Percentiles rank a stretch among this genome's conserved stretches.
Evolutionary conservation across 2,113 vertebrate species (phyloP).

Genomic region (Lophura nycthemera): DNA sequence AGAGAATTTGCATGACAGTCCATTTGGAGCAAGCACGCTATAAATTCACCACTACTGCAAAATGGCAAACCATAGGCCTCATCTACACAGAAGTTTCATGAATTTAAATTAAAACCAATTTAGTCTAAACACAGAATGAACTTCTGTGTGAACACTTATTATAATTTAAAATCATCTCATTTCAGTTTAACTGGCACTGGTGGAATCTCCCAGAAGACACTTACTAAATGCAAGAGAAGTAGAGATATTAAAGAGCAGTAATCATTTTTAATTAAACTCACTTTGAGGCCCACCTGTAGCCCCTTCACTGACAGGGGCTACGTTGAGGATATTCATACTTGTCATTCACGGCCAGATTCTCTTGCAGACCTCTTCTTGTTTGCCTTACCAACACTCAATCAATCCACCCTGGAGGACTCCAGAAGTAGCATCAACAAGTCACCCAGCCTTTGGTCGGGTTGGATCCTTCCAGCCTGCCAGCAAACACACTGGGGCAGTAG

Average conservation of each 20-base stretch:
- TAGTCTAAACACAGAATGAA: slow-evolving; percentile 41
- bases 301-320: neutral
- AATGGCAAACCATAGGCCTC: slow-evolving; percentile 20
- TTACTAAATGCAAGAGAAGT: neutral
- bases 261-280: neutral
- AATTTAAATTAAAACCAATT: slow-evolving; percentile 57
- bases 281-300: neutral
- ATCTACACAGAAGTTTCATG: slow-evolving; percentile 13
- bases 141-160: neutral
- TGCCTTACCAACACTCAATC: rapidly evolving
- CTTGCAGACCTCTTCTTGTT: neutral
- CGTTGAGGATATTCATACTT: neutral
- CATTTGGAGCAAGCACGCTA: slow-evolving; percentile 46
- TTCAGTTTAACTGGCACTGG: neutral
- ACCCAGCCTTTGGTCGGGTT: neutral
- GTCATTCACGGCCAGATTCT: neutral
- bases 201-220: neutral
- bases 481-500: slow-evolving; percentile 25
- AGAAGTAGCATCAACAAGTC: neutral
- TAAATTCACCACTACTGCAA: slow-evolving; percentile 30
- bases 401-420: neutral
- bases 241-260: neutral
- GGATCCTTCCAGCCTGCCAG: neutral
- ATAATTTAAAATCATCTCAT: neutral
- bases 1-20: slow-evolving; percentile 56